Evolutionary conservation across 2,888 invertebrate species (phyloP).

Genomic region (Himalopsyche kuldschensis): DNA sequence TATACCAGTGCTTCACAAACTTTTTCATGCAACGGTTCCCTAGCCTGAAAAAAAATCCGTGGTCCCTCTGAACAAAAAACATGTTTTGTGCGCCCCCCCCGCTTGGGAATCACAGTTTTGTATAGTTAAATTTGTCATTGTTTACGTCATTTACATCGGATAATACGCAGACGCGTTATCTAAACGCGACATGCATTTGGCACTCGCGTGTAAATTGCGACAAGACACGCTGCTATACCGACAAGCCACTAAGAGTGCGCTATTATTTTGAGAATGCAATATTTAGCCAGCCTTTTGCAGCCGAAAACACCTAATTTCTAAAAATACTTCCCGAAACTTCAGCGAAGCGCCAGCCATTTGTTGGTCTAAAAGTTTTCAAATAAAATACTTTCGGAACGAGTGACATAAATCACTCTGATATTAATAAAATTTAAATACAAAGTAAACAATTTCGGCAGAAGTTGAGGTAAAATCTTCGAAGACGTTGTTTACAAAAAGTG

Average conservation of each 20-base stretch:
- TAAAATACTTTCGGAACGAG: neutral
- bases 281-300: neutral
- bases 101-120: too few relatives aligned
- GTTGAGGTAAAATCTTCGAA: neutral
- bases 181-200: too few relatives aligned
- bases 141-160: too few relatives aligned
- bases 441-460: neutral
- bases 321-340: neutral
- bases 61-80: too few relatives aligned
- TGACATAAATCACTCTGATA: neutral
- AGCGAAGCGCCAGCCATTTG: neutral
- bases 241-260: neutral
- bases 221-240: too few relatives aligned
- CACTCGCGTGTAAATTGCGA: too few relatives aligned
- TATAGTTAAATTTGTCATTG: too few relatives aligned
- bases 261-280: neutral
- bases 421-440: neutral
- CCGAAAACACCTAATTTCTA: neutral
- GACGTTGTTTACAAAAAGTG: neutral
- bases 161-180: too few relatives aligned
- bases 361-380: neutral
- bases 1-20: too few relatives aligned
- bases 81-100: too few relatives aligned
- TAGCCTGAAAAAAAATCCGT: too few relatives aligned
- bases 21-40: too few relatives aligned